phyloP scores from a whole-genome alignment of 2,888 invertebrate genomes.

The Endotricha flammealis region DNA sequence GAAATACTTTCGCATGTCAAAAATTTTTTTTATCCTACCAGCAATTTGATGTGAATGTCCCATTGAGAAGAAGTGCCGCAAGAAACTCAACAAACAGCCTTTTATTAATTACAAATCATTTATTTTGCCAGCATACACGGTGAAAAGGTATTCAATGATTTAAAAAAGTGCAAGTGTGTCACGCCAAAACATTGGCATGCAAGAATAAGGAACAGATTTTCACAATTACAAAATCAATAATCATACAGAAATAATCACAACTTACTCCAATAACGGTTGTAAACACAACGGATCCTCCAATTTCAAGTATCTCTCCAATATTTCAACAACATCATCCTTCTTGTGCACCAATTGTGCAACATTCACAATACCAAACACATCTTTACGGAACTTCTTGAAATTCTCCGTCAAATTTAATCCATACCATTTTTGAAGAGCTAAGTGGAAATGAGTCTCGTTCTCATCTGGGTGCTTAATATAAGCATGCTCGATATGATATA shows the following conservation, averaged over 20 bases:
- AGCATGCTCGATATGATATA: slow-evolving; percentile 89
- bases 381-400: slow-evolving; percentile 86
- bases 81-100: no score
- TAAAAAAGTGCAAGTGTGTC: no score
- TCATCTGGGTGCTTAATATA: slow-evolving; percentile 85
- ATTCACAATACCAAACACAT: slow-evolving; percentile 86
- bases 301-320: slow-evolving; percentile 85
- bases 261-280: slow-evolving; percentile 92
- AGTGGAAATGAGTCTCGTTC: slow-evolving; percentile 87
- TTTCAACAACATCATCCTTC: slow-evolving; percentile 85
- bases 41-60: no score
- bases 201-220: no score
- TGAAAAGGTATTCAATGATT: no score
- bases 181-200: no score
- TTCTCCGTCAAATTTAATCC: slow-evolving; percentile 91
- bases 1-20: no score
- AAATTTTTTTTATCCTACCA: no score
- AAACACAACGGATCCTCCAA: slow-evolving; percentile 84
- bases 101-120: no score
- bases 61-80: no score
- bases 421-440: slow-evolving; percentile 92
- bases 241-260: slow-evolving; percentile 23
- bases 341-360: slow-evolving; percentile 90
- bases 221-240: background rate
- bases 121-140: no score